These are phyloP conservation scores for Cataglyphis altisquamis DNA, from an alignment of 2,888 invertebrate genomes.

Conservation along the genomic window DNA sequence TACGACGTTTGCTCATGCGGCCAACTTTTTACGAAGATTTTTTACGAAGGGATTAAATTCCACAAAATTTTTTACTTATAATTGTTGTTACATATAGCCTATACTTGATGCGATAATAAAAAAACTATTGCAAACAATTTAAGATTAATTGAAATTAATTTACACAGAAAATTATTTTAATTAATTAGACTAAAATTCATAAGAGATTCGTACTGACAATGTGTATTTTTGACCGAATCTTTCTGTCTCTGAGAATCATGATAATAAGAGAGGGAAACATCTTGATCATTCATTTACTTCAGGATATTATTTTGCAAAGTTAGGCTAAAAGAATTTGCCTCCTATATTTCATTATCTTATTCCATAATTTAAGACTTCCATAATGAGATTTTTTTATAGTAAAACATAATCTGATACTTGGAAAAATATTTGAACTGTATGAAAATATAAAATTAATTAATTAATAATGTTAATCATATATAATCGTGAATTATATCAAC, in stretches of 20 bases:
- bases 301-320: conserved; percentile 11
- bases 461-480: conserved; percentile 7
- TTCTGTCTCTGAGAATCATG: too few species aligned
- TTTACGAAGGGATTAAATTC: conserved; percentile 25
- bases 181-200: background rate
- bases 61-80: conserved; percentile 16
- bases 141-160: background rate
- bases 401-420: background rate
- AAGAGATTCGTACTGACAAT: background rate
- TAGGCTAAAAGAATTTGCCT: background rate
- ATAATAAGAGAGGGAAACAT: background rate
- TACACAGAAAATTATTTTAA: background rate
- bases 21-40: conserved; percentile 28
- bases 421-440: background rate
- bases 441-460: conserved; percentile 21
- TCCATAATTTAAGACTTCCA: background rate
- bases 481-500: background rate
- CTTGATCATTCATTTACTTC: background rate
- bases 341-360: conserved; percentile 17
- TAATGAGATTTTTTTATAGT: conserved; percentile 3
- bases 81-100: background rate
- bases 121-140: background rate
- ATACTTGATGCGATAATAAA: background rate
- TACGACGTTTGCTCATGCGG: conserved; percentile 7
- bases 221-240: background rate